These are phyloP conservation scores for Druon quercuslanigerum DNA, from an alignment of 1,140 invertebrate species.

Conservation along the genomic window DNA sequence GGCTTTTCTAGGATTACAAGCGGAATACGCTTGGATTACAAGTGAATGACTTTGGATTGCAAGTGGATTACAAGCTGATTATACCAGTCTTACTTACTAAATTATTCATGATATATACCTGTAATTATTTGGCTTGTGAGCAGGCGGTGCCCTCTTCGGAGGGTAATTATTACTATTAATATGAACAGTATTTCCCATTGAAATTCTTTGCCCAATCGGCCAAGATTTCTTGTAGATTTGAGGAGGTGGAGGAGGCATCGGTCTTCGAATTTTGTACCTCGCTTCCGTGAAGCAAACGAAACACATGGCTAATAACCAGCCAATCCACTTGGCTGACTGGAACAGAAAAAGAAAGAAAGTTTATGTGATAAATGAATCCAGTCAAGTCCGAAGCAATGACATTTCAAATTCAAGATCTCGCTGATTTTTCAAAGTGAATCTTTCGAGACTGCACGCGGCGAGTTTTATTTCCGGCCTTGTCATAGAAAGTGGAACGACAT, in stretches of 20 bases:
- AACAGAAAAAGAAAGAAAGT: slow-evolving; percentile 35
- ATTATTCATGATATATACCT: slow-evolving; percentile 52
- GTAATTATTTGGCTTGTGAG: slow-evolving; percentile 62
- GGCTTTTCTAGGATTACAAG: too few relatives aligned
- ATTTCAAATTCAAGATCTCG: background rate
- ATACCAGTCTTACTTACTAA: background rate
- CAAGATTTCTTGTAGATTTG: slow-evolving; percentile 64
- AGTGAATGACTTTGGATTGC: too few relatives aligned
- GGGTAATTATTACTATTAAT: slow-evolving; percentile 51
- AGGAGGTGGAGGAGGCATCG: slow-evolving; percentile 49
- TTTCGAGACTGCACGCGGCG: background rate
- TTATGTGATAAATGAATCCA: background rate
- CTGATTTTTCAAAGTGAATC: background rate
- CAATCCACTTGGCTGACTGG: slow-evolving; percentile 59
- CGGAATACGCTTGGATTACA: too few relatives aligned
- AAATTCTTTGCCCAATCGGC: slow-evolving; percentile 61
- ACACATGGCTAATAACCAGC: slow-evolving; percentile 57
- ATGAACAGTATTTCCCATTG: slow-evolving; percentile 63
- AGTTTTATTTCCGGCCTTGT: background rate
- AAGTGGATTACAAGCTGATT: too few relatives aligned
- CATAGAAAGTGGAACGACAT: slow-evolving; percentile 27
- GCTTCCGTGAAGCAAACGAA: slow-evolving; percentile 57
- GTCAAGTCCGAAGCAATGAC: background rate
- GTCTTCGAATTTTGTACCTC: slow-evolving; percentile 64
- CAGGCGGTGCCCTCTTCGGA: slow-evolving; percentile 54